Base-by-base conservation (phyloP, 1,140 invertebrate genomes). In the Pomphorhynchus laevis region DNA sequence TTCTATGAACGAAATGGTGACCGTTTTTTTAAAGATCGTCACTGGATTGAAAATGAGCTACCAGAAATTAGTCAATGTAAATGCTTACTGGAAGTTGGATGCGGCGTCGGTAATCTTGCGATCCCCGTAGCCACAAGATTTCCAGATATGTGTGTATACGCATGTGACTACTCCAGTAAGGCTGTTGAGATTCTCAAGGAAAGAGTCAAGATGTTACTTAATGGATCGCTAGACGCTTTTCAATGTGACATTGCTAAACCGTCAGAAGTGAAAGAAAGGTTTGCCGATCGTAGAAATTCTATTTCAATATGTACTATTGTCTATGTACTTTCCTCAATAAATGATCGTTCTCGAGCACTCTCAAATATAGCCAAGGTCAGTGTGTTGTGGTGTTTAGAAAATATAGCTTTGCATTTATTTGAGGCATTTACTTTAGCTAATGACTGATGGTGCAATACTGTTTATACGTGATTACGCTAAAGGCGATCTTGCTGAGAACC, bases 31-130 rank as follows among this genome's bases (percentile, higher is more conserved):
- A 80, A 80, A 58, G 80, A 93, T 58, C 64, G 86, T 16, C 76
- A 91, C 53, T 95, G 86, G 86, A 89, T 77, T 3, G 73, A 68
- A 39, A 62, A 75, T 49, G 86, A 98, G 58, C 89, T 95, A 59
- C 51, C 67, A 46, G 79, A 91, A 53, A 57, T 95, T 12, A 38
- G 35, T 29, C 5, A 12, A 23, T n/a, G 11, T 12, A 6, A 3
- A 35, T 51, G 60, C 2, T 61, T 70, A 22, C 56, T 89, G 8
- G 82, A 95, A 62, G 65, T 89, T 17, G 86, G 86, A 0, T 93
- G 84, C 61, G 86, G 86, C 5, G 82, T 89, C 34, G 86, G 86
- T 0, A 93, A 93, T 59, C 72, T 93, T 50, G 62, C 91, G 35
- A 91, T 74, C 59, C 84, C 86, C 0, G 51, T 98, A 25, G 50